Conservation (phyloP, 2,113 vertebrate genomes). For the Diphyllodes magnificus region DNA sequence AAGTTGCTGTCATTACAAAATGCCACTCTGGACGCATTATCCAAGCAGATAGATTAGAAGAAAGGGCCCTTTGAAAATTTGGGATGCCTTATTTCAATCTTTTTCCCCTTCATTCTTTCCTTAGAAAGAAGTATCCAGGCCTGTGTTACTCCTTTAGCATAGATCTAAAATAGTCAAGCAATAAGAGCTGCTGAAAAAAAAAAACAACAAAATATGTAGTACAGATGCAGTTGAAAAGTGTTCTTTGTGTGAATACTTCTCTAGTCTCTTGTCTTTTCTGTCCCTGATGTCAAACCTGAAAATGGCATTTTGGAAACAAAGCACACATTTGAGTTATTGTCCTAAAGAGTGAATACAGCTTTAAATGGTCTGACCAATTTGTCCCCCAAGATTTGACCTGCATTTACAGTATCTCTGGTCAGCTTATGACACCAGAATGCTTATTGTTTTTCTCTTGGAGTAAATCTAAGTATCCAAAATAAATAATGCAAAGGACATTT, state of each 20-base stretch:
- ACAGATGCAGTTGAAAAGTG: background rate
- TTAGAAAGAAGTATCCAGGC: background rate
- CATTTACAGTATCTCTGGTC: background rate
- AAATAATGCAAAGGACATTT: background rate
- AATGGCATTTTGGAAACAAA: background rate
- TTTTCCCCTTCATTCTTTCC: background rate
- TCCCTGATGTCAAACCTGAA: background rate
- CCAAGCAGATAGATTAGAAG: slow-evolving; percentile 80
- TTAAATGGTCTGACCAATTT: background rate
- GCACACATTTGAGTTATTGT: background rate
- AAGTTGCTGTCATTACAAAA: slow-evolving; percentile 93
- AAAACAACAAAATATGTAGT: background rate
- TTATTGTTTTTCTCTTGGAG: background rate
- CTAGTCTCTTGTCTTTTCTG: background rate
- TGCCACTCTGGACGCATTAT: slow-evolving; percentile 85
- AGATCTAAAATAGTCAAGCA: background rate
- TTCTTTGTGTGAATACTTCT: background rate
- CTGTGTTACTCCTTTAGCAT: background rate
- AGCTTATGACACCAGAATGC: background rate
- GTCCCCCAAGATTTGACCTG: background rate
- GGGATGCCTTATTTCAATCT: slow-evolving; percentile 52
- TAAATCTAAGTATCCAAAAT: background rate
- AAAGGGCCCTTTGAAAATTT: slow-evolving; percentile 69
- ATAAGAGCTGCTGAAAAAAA: background rate
- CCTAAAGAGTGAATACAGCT: background rate